Evolutionary conservation across 2,888 invertebrate genomes (phyloP).

Genomic region (Hedya salicella): DNA sequence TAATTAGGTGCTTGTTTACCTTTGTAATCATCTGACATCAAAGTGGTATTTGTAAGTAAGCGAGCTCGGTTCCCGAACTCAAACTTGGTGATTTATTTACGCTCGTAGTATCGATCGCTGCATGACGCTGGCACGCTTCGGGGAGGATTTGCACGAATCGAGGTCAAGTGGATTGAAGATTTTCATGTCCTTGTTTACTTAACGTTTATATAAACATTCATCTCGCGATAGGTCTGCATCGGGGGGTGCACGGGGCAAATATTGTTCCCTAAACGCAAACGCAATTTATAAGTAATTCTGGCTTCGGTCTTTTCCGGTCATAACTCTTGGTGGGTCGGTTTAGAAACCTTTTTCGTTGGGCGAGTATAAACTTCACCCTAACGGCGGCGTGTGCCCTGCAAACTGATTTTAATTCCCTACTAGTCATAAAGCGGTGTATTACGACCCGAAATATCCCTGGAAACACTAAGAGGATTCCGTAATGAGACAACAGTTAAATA

Average conservation of each 20-base stretch:
- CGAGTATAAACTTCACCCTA: conserved; percentile 43
- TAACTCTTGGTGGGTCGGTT: background rate
- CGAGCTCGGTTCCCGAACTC: conserved; percentile 51
- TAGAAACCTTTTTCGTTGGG: conserved; percentile 16
- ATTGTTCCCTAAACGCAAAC: conserved; percentile 20
- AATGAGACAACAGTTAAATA: conserved; percentile 61
- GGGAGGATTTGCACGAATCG: conserved; percentile 67
- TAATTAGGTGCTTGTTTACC: conserved; percentile 75
- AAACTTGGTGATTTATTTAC: conserved; percentile 80
- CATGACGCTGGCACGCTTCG: conserved; percentile 67
- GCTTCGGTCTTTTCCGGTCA: conserved; percentile 36
- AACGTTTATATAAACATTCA: conserved; percentile 54
- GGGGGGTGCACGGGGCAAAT: conserved; percentile 32
- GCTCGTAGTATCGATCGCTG: conserved; percentile 75
- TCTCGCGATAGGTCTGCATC: conserved; percentile 37
- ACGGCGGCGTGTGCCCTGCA: conserved; percentile 46
- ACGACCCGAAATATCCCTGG: conserved; percentile 49
- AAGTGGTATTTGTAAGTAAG: conserved; percentile 57
- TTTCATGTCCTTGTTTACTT: conserved; percentile 70
- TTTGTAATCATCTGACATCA: conserved; percentile 72
- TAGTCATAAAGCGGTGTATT: conserved; percentile 53
- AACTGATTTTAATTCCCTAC: conserved; percentile 52
- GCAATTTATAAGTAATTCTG: conserved; percentile 32
- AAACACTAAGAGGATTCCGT: conserved; percentile 45
- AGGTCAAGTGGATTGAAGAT: conserved; percentile 74